Evolutionary conservation across 2,888 invertebrate genomes (phyloP).

Genomic region (Clitarchus hookeri): DNA sequence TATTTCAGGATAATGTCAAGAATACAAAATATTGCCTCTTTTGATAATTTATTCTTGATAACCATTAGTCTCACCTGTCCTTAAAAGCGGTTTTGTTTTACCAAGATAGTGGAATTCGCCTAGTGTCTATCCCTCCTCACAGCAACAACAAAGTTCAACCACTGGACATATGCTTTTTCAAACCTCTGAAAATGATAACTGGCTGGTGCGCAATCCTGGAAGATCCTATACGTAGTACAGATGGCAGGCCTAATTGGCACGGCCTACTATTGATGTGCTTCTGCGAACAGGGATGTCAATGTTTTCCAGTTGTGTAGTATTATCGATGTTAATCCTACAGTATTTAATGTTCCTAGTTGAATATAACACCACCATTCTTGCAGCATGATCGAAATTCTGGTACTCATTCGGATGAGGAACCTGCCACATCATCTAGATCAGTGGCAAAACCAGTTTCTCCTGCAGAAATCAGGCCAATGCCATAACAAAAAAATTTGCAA

Average conservation of each 20-base stretch:
- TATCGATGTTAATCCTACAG: not conserved
- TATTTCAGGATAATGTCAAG: not conserved
- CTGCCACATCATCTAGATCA: not conserved
- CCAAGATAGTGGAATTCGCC: not conserved
- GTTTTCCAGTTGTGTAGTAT: not conserved
- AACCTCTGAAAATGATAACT: not conserved
- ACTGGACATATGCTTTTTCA: not conserved
- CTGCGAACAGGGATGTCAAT: not conserved
- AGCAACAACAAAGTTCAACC: not conserved
- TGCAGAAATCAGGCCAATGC: not conserved
- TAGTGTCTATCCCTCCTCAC: not conserved
- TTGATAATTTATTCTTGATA: not conserved
- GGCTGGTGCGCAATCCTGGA: not conserved
- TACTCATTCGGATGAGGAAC: not conserved
- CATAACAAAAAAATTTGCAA: not conserved
- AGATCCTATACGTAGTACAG: not conserved
- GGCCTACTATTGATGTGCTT: not conserved
- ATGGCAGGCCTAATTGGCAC: not conserved
- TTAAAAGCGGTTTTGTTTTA: not conserved
- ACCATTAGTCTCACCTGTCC: not conserved
- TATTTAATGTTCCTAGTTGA: not conserved
- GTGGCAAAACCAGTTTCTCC: not conserved
- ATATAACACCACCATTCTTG: not conserved
- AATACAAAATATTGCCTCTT: not conserved
- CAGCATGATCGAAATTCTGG: not conserved